Base-by-base conservation (phyloP, 2,888 invertebrate genomes). In the Sabatieria punctata region DNA sequence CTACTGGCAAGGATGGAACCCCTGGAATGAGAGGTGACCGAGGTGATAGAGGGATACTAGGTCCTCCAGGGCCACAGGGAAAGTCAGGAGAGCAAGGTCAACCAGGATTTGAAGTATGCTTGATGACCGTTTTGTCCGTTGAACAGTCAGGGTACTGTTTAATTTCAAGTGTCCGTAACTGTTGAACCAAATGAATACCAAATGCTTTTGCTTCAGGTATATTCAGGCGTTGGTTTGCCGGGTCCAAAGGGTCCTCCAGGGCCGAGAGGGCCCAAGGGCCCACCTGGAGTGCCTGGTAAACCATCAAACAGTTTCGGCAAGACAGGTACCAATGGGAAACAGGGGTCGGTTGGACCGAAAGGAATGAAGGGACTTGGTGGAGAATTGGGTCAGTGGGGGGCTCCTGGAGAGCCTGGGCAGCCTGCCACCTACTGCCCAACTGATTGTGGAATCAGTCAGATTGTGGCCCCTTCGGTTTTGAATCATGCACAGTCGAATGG, bases 181-280 rank as follows among this genome's bases (percentile, higher is more conserved):
- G n/a, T n/a, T n/a, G n/a, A n/a, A n/a, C n/a, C n/a, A n/a, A n/a
- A n/a, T n/a, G n/a, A n/a, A n/a, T n/a, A n/a, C n/a, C n/a, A n/a
- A n/a, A n/a, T n/a, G n/a, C n/a, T n/a, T n/a, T n/a, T n/a, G n/a
- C n/a, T n/a, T n/a, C n/a, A n/a, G n/a, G n/a, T n/a, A n/a, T 4
- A n/a, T 26, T 3, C 42, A 42, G 46, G 39, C 64, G 65, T 41
- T 47, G 53, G 13, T 60, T 60, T 47, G 64, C n/a, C 55, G 48
- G 62, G 61, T 33, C 58, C 61, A 8, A 53, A 54, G 43, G 57
- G 62, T 27, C 57, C 57, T n/a, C 58, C 57, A 19, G 60, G 61
- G 35, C 56, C 60, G 6, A 19, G 44, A 13, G 54, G 54, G 11
- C 54, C 54, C 19, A 54, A 52, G 22, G 51, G 49, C 4, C 46